Conservation (phyloP, 2,797 vertebrate genomes). For the Poliocrania exsul region DNA sequence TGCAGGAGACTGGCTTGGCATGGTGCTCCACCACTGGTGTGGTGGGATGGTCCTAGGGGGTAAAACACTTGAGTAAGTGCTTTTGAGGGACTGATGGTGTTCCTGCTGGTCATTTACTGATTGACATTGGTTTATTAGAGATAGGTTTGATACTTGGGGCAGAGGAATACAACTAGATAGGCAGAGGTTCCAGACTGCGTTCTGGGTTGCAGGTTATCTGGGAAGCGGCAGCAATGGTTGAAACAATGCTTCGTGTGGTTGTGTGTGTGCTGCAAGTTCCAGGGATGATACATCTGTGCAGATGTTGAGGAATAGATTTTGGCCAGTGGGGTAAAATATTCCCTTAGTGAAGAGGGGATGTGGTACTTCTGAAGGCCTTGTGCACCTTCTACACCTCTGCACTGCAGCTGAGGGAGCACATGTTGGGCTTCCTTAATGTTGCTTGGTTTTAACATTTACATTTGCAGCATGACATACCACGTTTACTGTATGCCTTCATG, state of each 20-base stretch:
- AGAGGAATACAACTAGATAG: not conserved
- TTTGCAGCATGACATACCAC: fast-evolving
- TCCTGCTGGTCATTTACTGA: not conserved
- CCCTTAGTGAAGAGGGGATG: not conserved
- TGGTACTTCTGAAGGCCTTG: not conserved
- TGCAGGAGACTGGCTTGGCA: not conserved
- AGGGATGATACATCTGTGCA: fast-evolving
- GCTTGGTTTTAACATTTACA: not conserved
- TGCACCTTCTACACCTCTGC: not conserved
- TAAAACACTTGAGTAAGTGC: not conserved
- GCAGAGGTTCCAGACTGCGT: not conserved
- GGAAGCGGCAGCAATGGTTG: not conserved
- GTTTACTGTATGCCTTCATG: not conserved
- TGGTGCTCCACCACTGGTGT: not conserved
- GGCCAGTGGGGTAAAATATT: not conserved
- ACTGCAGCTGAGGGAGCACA: fast-evolving
- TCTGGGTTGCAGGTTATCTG: not conserved
- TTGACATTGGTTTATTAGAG: not conserved
- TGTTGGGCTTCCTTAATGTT: not conserved
- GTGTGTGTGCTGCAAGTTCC: not conserved
- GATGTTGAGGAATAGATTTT: not conserved
- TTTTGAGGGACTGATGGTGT: not conserved
- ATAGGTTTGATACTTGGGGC: not conserved
- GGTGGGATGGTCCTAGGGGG: not conserved
- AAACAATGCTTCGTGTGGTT: fast-evolving